Evolutionary conservation across 2,113 vertebrate genomes (phyloP), one percentile per base, ranked within the genome.

Genomic region (Chloebia gouldiae): DNA sequence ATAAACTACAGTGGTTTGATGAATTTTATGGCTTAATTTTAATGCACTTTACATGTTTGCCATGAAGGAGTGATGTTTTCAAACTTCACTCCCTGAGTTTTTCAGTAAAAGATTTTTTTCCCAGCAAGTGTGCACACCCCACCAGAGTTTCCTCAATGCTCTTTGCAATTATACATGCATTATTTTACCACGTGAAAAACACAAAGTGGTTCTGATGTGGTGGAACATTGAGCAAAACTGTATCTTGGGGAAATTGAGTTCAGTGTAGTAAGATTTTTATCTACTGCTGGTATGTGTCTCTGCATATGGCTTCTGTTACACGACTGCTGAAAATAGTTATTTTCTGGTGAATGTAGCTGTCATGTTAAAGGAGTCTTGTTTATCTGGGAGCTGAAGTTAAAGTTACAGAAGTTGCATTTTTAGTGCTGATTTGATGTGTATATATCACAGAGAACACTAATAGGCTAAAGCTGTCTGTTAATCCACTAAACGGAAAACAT

Each of bases 301-400:
- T 80, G 65, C 91, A 79, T 90, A 82, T 76, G 89, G 81, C 86
- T 95, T 86, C 84, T 87, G 85, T 90, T 93, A 96, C 4, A 7
- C 21, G 81, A 60, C 57, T 86, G 15, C 50, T 65, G 57, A 35
- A 68, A 69, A 73, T 47, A 57, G 20, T 73, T 90, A 50, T 54
- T 95, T 94, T 93, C 68, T 84, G 6, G 8, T 84, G 69, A 94
- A 54, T 72, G 49, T 84, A 65, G 78, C 68, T 64, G 47, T 87
- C 78, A 57, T 44, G 25, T 94, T 94, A 86, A 80, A 90, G 81
- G 63, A 86, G 78, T 13, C 60, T 47, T 96, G 73, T 82, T 90
- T 96, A 71, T 94, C 39, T 73, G 45, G 24, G 30, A 86, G 49
- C 13, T 87, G 37, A 80, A 82, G 49, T 82, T 91, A 75, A 45